These are phyloP conservation scores for Vimba vimba DNA, from an alignment of 2,113 vertebrate genomes.

Conservation along the genomic window DNA sequence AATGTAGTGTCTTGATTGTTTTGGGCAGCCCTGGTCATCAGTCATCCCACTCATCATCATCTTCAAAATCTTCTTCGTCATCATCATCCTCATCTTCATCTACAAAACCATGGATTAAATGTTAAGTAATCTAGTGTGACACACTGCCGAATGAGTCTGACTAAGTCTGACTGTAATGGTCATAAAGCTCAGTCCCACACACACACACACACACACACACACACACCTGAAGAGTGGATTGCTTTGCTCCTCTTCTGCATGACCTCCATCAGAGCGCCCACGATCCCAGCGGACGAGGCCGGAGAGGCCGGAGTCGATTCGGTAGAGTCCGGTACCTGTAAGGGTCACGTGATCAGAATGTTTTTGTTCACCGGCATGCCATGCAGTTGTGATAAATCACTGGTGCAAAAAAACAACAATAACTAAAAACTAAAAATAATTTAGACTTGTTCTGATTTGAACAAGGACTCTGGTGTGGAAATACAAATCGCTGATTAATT, in stretches of 20 bases:
- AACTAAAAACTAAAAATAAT: too few relatives aligned
- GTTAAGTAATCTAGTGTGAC: background rate
- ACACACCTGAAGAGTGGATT: slow-evolving; percentile 95
- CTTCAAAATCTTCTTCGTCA: slow-evolving; percentile 95
- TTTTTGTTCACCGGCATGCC: background rate
- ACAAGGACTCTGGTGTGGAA: background rate
- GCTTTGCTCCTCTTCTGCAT: slow-evolving; percentile 98
- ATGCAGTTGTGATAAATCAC: background rate
- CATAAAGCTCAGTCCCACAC: background rate
- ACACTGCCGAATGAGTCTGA: background rate
- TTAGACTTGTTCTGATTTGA: too few relatives aligned
- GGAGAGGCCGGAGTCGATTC: slow-evolving; percentile 79
- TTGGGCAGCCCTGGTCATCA: slow-evolving; percentile 75
- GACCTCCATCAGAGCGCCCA: slow-evolving; percentile 95
- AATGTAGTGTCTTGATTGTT: slow-evolving; percentile 87
- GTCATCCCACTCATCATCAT: slow-evolving; percentile 98
- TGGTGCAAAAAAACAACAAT: background rate
- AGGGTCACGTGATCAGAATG: background rate
- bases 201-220: slow-evolving; percentile 68
- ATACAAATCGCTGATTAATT: background rate
- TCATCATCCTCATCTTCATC: slow-evolving; percentile 97
- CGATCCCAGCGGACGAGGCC: slow-evolving; percentile 89
- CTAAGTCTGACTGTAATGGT: background rate
- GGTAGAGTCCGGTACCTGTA: slow-evolving; percentile 83
- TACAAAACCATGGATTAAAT: slow-evolving; percentile 58